Base-by-base conservation (phyloP, 37 sponge, comb jelly and placozoan genomes). In the Corticium candelabrum region DNA sequence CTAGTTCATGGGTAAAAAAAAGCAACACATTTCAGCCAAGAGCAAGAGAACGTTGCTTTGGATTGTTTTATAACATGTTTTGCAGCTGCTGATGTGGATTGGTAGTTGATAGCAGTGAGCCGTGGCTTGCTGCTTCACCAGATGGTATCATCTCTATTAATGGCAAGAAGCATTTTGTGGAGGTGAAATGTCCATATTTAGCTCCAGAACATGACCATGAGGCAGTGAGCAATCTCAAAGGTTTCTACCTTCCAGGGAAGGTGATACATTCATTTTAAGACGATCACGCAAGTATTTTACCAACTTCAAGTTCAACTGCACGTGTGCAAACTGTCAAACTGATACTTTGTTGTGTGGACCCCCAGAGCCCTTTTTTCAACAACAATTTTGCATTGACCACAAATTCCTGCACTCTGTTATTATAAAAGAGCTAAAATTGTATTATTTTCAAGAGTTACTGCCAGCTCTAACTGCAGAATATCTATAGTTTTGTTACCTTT, bases 51-150 rank as follows among this genome's bases (percentile, higher is more conserved):
- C n/a, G n/a, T n/a, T n/a, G n/a, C n/a, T n/a, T n/a, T n/a, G n/a
- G n/a, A n/a, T n/a, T n/a, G n/a, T n/a, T n/a, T n/a, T n/a, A n/a
- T n/a, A n/a, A n/a, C n/a, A n/a, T n/a, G n/a, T n/a, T n/a, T n/a
- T n/a, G n/a, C n/a, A 37, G 68, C 27, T 67, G 2, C 40, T 34
- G 39, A 7, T 79, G 41, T 27, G 80, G 80, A 15, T 30, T 79
- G 34, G 70, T 79, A 68, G 39, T 79, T 1, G 70, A 68, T 33
- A 38, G 70, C 27, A 15, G 4, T 38, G 39, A 68, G 1, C 39
- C 38, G 0, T 79, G 80, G 80, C 80, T 79, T 36, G 80, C 41
- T 35, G 80, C 80, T 68, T 68, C 70, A 21, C 80, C 72, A 35
- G 80, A 79, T 79, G 80, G 72, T 4, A 79, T 69, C 21, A 37